Base-by-base conservation (phyloP, 2,888 invertebrate genomes). In the Drosophila trichaetosa region DNA sequence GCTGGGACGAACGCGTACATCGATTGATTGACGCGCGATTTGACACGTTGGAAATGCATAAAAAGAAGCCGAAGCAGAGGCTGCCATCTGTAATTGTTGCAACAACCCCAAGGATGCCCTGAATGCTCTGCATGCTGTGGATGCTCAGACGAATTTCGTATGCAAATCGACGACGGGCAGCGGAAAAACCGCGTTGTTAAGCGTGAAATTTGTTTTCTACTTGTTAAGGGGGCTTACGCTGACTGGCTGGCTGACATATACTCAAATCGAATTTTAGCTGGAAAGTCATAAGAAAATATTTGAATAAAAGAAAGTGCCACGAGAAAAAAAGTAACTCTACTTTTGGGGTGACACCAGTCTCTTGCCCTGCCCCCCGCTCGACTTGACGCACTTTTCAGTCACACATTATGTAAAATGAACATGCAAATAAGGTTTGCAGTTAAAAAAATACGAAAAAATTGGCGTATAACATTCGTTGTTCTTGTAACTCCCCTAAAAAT, bases 391-490 rank as follows among this genome's bases (percentile, higher is more conserved):
- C 67, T 85, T 89, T 76, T 83, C 79, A 76, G 77, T 65, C 73
- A 88, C 79, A 90, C 79, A 90, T 91, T 90, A 89, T 87, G 90
- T 80, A 89, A 89, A 92, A 91, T 92, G 90, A 92, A 89, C 87
- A 91, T 92, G 92, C 91, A 92, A 92, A 92, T 92, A 90, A 91
- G 91, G 90, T 92, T 92, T 91, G 90, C 91, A 91, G 91, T 92
- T 92, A 89, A 91, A 29, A 38, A 4, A 29, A 40, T 4, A 24
- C 4, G 0, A 34, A 92, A 89, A 92, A 91, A 91, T 92, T 90
- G 76, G 75, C 79, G 56, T 85, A 80, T 70, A 85, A 80, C 82
- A 73, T 80, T 82, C 82, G 79, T 74, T 77, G 69, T 53, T 38
- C 49, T 63, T 69, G 63, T 49, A 56, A 40, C 38, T 69, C 60